Conservation (phyloP, 2,113 vertebrate genomes). For the Kobus ellipsiprymnus region DNA sequence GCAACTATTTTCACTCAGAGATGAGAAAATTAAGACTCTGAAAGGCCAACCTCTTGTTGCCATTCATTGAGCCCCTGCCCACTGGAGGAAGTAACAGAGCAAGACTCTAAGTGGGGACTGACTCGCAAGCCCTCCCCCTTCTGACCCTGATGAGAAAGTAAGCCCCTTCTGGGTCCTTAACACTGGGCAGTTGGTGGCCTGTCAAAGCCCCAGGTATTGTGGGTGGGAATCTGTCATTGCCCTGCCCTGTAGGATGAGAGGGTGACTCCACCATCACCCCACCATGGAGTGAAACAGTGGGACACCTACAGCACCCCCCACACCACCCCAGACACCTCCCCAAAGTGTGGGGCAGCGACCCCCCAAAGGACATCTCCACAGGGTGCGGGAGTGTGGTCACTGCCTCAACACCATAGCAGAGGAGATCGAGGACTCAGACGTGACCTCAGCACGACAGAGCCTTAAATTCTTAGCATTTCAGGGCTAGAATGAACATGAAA, state of each 20-base stretch:
- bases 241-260: not conserved
- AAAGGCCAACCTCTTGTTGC: not conserved
- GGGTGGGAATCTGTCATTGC: not conserved
- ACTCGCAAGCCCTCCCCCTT: fast-evolving
- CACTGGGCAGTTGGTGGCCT: not conserved
- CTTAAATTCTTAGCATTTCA: not conserved
- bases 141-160: not conserved
- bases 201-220: fast-evolving
- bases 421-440: not conserved
- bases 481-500: not conserved
- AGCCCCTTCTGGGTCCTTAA: not conserved
- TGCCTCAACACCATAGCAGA: not conserved
- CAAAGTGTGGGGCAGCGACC: not conserved
- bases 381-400: fast-evolving
- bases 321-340: not conserved
- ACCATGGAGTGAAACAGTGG: not conserved
- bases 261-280: not conserved
- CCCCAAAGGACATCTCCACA: not conserved
- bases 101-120: not conserved
- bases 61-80: not conserved
- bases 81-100: not conserved
- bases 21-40: not conserved
- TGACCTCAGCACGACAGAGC: not conserved
- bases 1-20: not conserved
- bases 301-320: not conserved